A percentile compares a stretch with the other conserved stretches of the same genome.
Evolutionary conservation across 1,140 invertebrate genomes (phyloP).

Genomic region (Maniola jurtina): DNA sequence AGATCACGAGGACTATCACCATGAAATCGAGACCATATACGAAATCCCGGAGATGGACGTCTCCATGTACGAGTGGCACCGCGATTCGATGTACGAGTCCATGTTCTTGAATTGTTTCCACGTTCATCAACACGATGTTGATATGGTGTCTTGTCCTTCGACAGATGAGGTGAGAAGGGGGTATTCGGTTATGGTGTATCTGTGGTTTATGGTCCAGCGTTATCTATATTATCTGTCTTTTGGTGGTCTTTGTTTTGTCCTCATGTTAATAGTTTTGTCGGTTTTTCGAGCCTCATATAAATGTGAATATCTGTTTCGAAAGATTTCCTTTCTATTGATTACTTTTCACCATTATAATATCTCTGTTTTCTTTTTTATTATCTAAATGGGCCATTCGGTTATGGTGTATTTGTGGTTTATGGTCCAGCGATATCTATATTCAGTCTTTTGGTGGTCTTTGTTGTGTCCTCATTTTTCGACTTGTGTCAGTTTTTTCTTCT

Average conservation of each 20-base stretch:
- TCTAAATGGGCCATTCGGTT: neutral
- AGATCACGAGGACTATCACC: constrained; percentile 51
- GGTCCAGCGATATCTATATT: neutral
- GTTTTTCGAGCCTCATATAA: too few species aligned
- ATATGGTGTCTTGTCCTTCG: constrained; percentile 43
- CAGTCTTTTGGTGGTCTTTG: too few species aligned
- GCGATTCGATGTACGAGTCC: constrained; percentile 49
- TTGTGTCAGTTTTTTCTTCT: too few species aligned
- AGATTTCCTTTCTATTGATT: too few species aligned
- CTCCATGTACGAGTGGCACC: constrained; percentile 43
- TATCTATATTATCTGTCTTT: neutral
- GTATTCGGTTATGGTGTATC: neutral
- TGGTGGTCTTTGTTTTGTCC: too few species aligned
- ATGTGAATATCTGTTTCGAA: too few species aligned
- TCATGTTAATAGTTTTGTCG: too few species aligned
- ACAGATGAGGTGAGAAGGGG: constrained; percentile 55
- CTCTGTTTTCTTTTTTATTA: neutral
- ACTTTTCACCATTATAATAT: too few species aligned
- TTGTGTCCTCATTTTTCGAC: too few species aligned
- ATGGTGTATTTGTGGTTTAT: constrained; percentile 2
- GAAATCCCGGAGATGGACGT: constrained; percentile 47
- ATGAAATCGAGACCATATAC: constrained; percentile 64
- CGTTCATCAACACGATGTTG: constrained; percentile 41
- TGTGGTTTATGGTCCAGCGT: neutral
- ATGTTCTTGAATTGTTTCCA: constrained; percentile 52